Percentiles rank a stretch among this genome's conserved stretches.
Conservation (phyloP, 30 jellyfish, hydroid and myxozoan genomes). For the Sanderia malayensis region DNA sequence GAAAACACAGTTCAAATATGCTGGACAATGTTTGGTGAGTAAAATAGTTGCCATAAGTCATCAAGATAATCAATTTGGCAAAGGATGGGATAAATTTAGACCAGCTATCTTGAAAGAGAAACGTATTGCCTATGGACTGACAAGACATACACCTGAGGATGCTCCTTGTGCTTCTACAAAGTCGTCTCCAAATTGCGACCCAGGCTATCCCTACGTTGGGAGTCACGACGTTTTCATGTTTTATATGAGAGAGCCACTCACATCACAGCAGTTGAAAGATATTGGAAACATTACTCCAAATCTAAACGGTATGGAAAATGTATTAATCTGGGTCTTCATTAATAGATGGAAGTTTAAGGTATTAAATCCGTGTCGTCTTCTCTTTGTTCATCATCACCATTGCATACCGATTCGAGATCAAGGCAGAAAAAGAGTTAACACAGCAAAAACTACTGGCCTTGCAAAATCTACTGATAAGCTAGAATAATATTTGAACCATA, state of each 20-base stretch:
- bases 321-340: slow-evolving; percentile 42
- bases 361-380: slow-evolving; percentile 60
- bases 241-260: slow-evolving; percentile 12
- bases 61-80: slow-evolving; percentile 42
- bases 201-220: slow-evolving; percentile 50
- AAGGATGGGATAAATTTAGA: slow-evolving; percentile 34
- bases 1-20: slow-evolving; percentile 10
- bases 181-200: slow-evolving; percentile 33
- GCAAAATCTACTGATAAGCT: background rate
- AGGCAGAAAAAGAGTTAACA: background rate
- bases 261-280: background rate
- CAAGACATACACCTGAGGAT: slow-evolving; percentile 33
- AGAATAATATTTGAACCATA: too few species aligned
- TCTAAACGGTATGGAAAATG: slow-evolving; percentile 54
- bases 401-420: slow-evolving; percentile 53
- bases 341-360: slow-evolving; percentile 32
- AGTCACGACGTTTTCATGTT: slow-evolving; percentile 69
- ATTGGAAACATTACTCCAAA: slow-evolving; percentile 33
- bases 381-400: slow-evolving; percentile 68
- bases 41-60: slow-evolving; percentile 23
- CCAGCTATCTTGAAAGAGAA: background rate
- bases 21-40: slow-evolving; percentile 10
- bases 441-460: background rate
- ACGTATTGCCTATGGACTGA: slow-evolving; percentile 41
- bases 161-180: slow-evolving; percentile 9